Conservation (phyloP, 2,113 vertebrate species). For the Onychostruthus taczanowskii region DNA sequence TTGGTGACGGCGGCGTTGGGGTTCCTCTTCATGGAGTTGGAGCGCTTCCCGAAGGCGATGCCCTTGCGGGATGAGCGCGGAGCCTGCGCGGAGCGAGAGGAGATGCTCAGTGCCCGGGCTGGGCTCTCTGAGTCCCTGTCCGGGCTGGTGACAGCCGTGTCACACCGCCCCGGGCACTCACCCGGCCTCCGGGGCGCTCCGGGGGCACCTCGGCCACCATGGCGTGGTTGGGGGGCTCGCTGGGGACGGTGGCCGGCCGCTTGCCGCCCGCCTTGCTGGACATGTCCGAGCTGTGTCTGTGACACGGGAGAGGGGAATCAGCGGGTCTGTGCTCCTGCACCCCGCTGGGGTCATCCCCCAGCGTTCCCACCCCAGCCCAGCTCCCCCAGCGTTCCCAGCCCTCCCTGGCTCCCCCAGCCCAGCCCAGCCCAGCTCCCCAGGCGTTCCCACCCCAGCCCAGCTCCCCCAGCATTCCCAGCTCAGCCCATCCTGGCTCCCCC, state of each 20-base stretch:
- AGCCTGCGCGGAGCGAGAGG: slow-evolving; percentile 47
- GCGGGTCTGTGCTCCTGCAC: fast-evolving
- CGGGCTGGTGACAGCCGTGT: fast-evolving
- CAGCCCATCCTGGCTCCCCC: no score
- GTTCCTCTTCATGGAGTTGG: slow-evolving; percentile 95
- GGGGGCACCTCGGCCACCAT: slow-evolving; percentile 83
- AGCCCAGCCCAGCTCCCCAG: no score
- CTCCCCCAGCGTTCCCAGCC: background rate
- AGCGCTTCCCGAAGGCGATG: slow-evolving; percentile 92
- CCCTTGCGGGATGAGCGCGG: slow-evolving; percentile 81
- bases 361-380: no score
- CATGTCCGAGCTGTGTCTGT: slow-evolving; percentile 80
- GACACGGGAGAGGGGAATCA: background rate
- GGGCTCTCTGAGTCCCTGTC: fast-evolving
- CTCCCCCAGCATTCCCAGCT: no score
- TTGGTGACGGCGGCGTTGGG: slow-evolving; percentile 83
- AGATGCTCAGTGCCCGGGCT: background rate
- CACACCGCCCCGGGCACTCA: slow-evolving; percentile 9
- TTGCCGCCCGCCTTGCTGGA: slow-evolving; percentile 80
- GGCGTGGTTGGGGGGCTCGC: slow-evolving; percentile 74
- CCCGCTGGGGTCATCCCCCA: fast-evolving
- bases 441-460: no score
- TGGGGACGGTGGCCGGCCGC: slow-evolving; percentile 57
- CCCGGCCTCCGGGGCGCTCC: slow-evolving; percentile 78
- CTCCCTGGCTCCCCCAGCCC: no score